phyloP scores from a whole-genome alignment of 1,140 invertebrate species.

The Penaeus vannamei region DNA sequence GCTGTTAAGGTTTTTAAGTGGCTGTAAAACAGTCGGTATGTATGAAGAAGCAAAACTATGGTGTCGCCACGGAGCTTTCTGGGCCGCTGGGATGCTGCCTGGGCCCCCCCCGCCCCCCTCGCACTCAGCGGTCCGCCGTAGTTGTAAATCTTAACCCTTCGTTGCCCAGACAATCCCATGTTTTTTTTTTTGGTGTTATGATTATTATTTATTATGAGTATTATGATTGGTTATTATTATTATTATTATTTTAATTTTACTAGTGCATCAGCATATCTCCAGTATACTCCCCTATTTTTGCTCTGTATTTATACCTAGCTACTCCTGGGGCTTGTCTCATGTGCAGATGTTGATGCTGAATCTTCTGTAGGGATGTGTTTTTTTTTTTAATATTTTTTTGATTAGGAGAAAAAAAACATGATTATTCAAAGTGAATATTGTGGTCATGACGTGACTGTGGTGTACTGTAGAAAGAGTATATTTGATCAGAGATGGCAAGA shows the following conservation, averaged over 20 bases:
- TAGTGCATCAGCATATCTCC: neutral
- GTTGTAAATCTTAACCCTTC: neutral
- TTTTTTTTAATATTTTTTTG: constrained; percentile 33
- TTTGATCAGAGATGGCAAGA: constrained; percentile 51
- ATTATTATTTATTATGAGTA: neutral
- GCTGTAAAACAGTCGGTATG: constrained; percentile 57
- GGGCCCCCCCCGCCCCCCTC: neutral
- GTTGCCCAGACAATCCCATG: constrained; percentile 19
- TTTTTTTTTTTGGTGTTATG: neutral
- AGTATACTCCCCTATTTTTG: constrained; percentile 2
- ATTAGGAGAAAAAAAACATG: neutral
- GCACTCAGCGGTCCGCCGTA: neutral
- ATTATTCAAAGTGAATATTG: constrained; percentile 3
- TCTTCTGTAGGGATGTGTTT: constrained; percentile 11
- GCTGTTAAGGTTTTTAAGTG: constrained; percentile 56
- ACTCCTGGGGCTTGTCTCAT: neutral
- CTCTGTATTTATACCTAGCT: constrained; percentile 30
- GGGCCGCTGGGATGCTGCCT: constrained; percentile 3
- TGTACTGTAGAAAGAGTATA: constrained; percentile 51
- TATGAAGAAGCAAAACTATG: constrained; percentile 48
- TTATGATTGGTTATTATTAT: neutral
- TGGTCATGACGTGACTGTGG: constrained; percentile 24
- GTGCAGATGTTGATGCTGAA: neutral
- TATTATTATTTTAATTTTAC: neutral
- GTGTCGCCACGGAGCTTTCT: constrained; percentile 58